Conservation (phyloP, 2,797 vertebrate genomes). For the Hippopotamyrus pictus region DNA sequence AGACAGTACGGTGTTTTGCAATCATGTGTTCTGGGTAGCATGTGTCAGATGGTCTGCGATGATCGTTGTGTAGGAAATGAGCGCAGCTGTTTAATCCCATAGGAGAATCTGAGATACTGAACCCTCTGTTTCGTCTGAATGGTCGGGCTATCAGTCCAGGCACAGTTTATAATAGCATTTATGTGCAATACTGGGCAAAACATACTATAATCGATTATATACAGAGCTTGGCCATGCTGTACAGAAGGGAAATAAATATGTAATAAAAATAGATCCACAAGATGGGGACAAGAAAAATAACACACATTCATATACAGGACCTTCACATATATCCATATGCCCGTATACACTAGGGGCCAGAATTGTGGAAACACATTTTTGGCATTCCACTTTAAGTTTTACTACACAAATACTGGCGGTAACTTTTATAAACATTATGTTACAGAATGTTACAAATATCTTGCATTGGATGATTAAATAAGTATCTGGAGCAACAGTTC, state of each 20-base stretch:
- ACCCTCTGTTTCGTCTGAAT: constrained; percentile 8
- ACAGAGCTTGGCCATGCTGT: neutral
- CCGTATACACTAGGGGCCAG: neutral
- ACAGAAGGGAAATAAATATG: neutral
- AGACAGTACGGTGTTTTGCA: neutral
- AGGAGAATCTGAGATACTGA: neutral
- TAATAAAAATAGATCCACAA: neutral
- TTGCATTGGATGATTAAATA: neutral
- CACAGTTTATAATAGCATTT: neutral
- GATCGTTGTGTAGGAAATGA: constrained; percentile 51
- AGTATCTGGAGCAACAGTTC: neutral
- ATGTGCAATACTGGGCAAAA: neutral
- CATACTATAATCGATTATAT: neutral
- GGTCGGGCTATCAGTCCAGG: constrained; percentile 24
- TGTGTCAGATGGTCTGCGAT: constrained; percentile 37
- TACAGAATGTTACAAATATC: neutral
- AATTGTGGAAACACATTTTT: neutral
- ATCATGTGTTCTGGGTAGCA: constrained; percentile 32
- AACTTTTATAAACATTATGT: neutral
- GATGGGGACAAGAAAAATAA: neutral
- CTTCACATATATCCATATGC: neutral
- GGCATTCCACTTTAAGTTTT: neutral
- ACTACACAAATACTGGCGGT: neutral
- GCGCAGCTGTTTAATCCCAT: constrained; percentile 41
- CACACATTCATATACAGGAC: neutral